Conservation (phyloP, 2,888 invertebrate genomes). For the Catocala fraxini region DNA sequence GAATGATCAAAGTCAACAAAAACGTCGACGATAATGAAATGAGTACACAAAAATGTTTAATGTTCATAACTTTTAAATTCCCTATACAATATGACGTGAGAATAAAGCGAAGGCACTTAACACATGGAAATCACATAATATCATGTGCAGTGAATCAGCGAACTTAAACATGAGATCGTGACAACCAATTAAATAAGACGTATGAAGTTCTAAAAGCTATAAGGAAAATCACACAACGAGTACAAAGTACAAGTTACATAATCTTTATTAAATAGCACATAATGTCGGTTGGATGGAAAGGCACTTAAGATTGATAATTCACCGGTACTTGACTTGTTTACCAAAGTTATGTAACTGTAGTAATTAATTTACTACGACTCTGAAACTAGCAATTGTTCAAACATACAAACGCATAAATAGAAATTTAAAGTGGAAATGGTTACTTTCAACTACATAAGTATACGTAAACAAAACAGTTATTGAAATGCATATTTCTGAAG, state of each 20-base stretch:
- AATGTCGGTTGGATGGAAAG: neutral
- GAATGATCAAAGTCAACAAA: too few relatives aligned
- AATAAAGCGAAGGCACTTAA: constrained; percentile 8
- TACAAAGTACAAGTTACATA: constrained; percentile 38
- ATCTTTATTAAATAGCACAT: constrained; percentile 4
- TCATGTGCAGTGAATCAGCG: constrained; percentile 13
- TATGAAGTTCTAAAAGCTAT: constrained; percentile 14
- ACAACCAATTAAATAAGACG: constrained; percentile 27
- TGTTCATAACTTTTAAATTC: neutral
- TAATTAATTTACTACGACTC: constrained; percentile 10
- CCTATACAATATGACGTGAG: neutral
- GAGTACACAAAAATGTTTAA: too few relatives aligned
- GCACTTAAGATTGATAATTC: constrained; percentile 3
- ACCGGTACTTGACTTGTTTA: constrained; percentile 6
- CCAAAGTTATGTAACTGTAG: constrained; percentile 11
- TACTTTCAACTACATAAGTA: neutral
- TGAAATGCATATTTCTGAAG: neutral
- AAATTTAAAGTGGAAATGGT: neutral
- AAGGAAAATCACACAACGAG: constrained; percentile 45
- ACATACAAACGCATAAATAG: neutral
- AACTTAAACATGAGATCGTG: constrained; percentile 22
- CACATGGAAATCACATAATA: constrained; percentile 8
- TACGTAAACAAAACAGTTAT: neutral
- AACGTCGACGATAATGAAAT: too few relatives aligned
- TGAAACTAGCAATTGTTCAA: constrained; percentile 8